These are phyloP conservation scores for Carassius gibelio DNA, from an alignment of 2,113 vertebrate genomes.

Conservation along the genomic window DNA sequence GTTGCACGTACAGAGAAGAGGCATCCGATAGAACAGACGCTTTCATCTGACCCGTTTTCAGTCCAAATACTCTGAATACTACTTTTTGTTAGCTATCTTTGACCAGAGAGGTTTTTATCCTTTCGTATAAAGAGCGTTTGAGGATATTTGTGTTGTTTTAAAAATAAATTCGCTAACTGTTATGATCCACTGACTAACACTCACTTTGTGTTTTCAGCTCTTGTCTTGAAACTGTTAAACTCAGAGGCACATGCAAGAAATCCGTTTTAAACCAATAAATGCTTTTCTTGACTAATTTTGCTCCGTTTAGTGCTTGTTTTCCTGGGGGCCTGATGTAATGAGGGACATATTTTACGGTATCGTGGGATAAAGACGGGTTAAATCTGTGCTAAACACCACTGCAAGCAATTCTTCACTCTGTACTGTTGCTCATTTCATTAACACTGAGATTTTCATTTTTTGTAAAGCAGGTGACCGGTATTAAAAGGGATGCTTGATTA, in stretches of 20 bases:
- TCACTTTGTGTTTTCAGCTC: conserved; percentile 64
- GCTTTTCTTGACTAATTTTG: conserved; percentile 16
- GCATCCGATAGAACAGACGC: conserved; percentile 46
- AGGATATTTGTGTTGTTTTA: conserved; percentile 49
- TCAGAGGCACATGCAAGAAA: conserved; percentile 54
- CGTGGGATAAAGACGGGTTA: background rate
- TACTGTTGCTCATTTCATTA: conserved; percentile 79
- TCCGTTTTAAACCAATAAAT: conserved; percentile 52
- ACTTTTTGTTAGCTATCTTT: conserved; percentile 66
- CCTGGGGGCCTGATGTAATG: background rate
- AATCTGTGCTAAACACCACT: background rate
- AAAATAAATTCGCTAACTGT: conserved; percentile 59
- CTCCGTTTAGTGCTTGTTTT: background rate
- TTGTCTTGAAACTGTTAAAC: conserved; percentile 56
- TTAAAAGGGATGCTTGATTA: conserved; percentile 83
- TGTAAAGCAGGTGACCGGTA: conserved; percentile 80
- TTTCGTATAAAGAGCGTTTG: conserved; percentile 41
- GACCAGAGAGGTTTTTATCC: conserved; percentile 61
- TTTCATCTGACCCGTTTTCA: conserved; percentile 66
- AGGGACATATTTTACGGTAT: background rate
- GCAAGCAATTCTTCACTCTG: conserved; percentile 47
- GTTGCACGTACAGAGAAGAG: conserved; percentile 51
- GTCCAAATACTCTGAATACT: conserved; percentile 65
- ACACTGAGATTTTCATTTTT: conserved; percentile 75
- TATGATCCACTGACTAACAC: conserved; percentile 75